These are phyloP conservation scores for Rhabdornis inornatus DNA, from an alignment of 2,113 vertebrate genomes.

Conservation along the genomic window DNA sequence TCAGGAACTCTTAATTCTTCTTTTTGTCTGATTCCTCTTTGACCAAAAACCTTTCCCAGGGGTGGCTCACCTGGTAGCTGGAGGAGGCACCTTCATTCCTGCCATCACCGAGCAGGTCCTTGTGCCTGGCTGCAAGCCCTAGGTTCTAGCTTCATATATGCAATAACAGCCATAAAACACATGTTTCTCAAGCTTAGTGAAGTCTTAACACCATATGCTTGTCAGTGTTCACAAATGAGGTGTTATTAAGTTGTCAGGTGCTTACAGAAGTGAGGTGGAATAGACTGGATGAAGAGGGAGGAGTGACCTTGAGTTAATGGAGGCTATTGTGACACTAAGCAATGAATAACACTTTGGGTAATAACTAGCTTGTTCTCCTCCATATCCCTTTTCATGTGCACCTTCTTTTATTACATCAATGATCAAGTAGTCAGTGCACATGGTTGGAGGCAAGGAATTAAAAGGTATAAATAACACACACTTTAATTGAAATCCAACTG, in stretches of 20 bases:
- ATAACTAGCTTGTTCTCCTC: neutral
- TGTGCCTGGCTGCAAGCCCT: neutral
- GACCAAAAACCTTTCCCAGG: rapidly evolving
- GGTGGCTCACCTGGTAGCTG: neutral
- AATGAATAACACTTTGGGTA: neutral
- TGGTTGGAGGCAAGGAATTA: conserved; percentile 24
- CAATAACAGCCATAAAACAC: neutral
- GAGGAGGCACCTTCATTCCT: neutral
- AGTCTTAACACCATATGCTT: neutral
- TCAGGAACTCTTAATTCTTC: neutral
- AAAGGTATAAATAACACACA: conserved; percentile 34
- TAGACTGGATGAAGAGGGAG: neutral
- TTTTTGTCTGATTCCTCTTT: neutral
- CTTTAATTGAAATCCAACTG: conserved; percentile 31
- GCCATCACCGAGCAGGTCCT: rapidly evolving
- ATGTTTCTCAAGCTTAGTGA: neutral
- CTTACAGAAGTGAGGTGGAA: neutral
- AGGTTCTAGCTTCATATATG: neutral
- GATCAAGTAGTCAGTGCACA: neutral
- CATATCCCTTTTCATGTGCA: neutral
- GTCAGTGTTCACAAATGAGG: neutral
- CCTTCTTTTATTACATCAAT: neutral
- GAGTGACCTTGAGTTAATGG: conserved; percentile 2
- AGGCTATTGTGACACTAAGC: neutral
- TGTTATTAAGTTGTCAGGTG: neutral